Conservation (phyloP, 2,888 invertebrate genomes). For the Pristionchus maxplancki region DNA sequence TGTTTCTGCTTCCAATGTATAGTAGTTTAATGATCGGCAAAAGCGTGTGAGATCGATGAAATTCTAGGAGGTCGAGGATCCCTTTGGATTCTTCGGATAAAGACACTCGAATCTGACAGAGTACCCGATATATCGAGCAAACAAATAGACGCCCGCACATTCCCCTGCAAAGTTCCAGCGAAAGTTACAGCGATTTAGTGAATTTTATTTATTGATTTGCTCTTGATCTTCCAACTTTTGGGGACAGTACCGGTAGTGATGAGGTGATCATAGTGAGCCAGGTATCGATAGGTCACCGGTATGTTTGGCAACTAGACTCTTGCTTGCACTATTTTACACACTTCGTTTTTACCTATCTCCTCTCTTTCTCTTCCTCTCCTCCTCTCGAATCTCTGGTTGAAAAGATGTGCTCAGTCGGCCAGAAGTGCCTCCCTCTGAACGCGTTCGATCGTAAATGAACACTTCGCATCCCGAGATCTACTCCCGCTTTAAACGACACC, state of each 20-base stretch:
- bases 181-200: not conserved
- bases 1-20: not conserved
- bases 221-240: not conserved
- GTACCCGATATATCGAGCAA: not conserved
- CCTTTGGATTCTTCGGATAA: not conserved
- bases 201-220: not conserved
- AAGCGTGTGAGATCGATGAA: not conserved
- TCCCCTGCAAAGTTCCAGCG: not conserved
- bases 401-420: not conserved
- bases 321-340: not conserved
- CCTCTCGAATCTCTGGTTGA: not conserved
- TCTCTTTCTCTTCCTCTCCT: not conserved
- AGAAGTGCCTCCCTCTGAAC: not conserved
- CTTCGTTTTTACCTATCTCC: slow-evolving; percentile 10
- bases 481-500: not conserved
- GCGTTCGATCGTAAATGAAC: not conserved
- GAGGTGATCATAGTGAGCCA: not conserved
- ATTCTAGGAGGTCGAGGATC: not conserved
- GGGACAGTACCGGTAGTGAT: not conserved
- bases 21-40: not conserved
- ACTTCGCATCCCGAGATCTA: not conserved
- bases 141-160: slow-evolving; percentile 34
- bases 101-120: not conserved
- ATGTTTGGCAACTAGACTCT: slow-evolving; percentile 24
- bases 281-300: not conserved